Evolutionary conservation across 1,140 invertebrate species (phyloP).

Genomic region (Drosophila pectinifera): DNA sequence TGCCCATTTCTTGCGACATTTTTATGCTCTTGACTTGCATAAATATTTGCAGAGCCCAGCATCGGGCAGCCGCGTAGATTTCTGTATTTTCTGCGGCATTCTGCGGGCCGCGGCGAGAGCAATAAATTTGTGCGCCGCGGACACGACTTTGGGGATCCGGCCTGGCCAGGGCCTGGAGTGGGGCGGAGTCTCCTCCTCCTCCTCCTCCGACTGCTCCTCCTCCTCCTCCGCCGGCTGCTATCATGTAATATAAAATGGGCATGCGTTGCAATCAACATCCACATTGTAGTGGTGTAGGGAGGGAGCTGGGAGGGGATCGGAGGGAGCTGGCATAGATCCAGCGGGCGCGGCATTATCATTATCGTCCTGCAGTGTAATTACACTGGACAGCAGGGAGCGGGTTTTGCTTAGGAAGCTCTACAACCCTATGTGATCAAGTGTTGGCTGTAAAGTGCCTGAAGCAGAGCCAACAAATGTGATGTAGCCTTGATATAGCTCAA

Average conservation of each 20-base stretch:
- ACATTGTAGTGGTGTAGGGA: slow-evolving; percentile 50
- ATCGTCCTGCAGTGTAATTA: slow-evolving; percentile 35
- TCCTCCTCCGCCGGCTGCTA: too few relatives aligned
- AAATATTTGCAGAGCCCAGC: slow-evolving; percentile 54
- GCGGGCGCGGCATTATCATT: slow-evolving; percentile 38
- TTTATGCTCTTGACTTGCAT: slow-evolving; percentile 62
- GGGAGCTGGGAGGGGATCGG: too few relatives aligned
- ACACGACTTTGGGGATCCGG: slow-evolving; percentile 16
- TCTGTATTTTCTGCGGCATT: not conserved
- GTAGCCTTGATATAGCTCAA: too few relatives aligned
- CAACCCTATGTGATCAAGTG: too few relatives aligned
- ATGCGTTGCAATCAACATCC: slow-evolving; percentile 58
- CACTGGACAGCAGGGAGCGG: slow-evolving; percentile 6
- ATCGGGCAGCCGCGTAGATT: slow-evolving; percentile 2
- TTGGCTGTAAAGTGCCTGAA: too few relatives aligned
- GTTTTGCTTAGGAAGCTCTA: too few relatives aligned
- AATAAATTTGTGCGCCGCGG: slow-evolving; percentile 49
- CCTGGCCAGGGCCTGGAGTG: not conserved
- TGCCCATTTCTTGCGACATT: slow-evolving; percentile 43
- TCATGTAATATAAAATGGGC: slow-evolving; percentile 56
- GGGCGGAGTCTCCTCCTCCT: not conserved
- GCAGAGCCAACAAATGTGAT: too few relatives aligned
- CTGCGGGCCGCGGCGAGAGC: slow-evolving; percentile 16
- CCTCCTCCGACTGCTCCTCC: not conserved
- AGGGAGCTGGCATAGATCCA: slow-evolving; percentile 21